phyloP scores from a whole-genome alignment of 2,888 invertebrate genomes.

The Andrena praecox region DNA sequence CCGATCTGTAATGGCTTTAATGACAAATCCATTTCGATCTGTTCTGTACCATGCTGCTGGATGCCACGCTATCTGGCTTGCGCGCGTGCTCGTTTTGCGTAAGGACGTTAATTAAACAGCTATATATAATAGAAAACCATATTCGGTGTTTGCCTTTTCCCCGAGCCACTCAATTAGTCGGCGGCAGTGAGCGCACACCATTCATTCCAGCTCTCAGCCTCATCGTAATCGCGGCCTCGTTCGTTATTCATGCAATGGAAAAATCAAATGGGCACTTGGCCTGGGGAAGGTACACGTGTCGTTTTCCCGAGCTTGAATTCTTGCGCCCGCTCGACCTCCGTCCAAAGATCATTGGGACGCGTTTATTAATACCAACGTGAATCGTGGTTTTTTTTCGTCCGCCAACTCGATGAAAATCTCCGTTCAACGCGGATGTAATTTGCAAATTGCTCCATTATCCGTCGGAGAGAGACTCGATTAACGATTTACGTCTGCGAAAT shows the following conservation, averaged over 20 bases:
- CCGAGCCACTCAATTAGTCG: conserved; percentile 13
- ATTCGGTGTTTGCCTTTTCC: no score
- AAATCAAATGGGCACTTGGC: neutral
- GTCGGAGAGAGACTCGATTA: conserved; percentile 35
- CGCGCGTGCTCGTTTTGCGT: conserved; percentile 2
- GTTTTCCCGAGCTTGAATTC: conserved; percentile 44
- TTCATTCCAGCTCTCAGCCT: neutral
- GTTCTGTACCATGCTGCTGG: neutral
- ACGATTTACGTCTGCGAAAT: conserved; percentile 54
- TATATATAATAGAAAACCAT: no score
- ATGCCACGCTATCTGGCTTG: no score
- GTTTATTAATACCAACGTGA: conserved; percentile 48
- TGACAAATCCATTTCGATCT: conserved; percentile 11
- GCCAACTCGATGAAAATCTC: conserved; percentile 12
- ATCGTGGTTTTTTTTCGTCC: conserved; percentile 2
- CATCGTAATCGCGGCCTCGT: neutral
- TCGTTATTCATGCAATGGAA: neutral
- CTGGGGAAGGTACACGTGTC: conserved; percentile 25
- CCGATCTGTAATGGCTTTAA: neutral
- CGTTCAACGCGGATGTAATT: conserved; percentile 31
- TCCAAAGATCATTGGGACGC: conserved; percentile 70
- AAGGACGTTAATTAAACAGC: neutral
- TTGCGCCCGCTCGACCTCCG: conserved; percentile 60
- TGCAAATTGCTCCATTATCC: conserved; percentile 61
- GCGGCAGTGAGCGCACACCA: conserved; percentile 14